Conservation (phyloP, 2,888 invertebrate species). For the Polydrusus cervinus region DNA sequence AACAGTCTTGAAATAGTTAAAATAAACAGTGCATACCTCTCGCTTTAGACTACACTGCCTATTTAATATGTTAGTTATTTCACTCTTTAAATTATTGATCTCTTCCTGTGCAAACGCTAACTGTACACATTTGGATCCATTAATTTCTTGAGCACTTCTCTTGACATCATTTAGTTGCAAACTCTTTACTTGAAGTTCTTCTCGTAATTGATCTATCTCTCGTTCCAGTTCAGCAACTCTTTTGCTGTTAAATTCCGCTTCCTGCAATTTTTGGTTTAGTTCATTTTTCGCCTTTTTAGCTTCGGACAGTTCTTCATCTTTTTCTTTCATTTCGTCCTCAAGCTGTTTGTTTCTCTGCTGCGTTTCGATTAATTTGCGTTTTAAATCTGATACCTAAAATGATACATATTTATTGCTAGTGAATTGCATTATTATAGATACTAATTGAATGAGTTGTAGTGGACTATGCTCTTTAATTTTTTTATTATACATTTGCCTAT, state of each 20-base stretch:
- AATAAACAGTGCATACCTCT: conserved; percentile 59
- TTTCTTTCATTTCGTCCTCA: conserved; percentile 55
- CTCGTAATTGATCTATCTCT: conserved; percentile 57
- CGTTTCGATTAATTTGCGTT: conserved; percentile 58
- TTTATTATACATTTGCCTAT: no score
- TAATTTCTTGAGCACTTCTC: conserved; percentile 58
- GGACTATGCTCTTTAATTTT: no score
- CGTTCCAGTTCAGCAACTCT: conserved; percentile 57
- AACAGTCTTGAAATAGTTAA: conserved; percentile 3
- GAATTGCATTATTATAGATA: no score
- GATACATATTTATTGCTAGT: background rate
- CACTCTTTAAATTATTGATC: conserved; percentile 63
- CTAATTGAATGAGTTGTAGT: no score
- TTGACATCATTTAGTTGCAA: conserved; percentile 59
- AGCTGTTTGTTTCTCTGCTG: conserved; percentile 57
- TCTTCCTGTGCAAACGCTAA: conserved; percentile 63
- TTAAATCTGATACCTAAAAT: conserved; percentile 61
- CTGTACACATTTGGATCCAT: conserved; percentile 58
- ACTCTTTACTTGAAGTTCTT: conserved; percentile 58
- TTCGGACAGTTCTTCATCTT: conserved; percentile 52
- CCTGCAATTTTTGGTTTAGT: conserved; percentile 58
- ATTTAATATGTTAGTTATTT: conserved; percentile 63
- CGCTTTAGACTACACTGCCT: conserved; percentile 61
- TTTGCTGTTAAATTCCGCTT: conserved; percentile 53
- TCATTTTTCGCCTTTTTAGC: conserved; percentile 55